Evolutionary conservation across 1,140 invertebrate species (phyloP), one percentile per base, ranked within the genome.

Genomic region (Metopolophium dirhodum): DNA sequence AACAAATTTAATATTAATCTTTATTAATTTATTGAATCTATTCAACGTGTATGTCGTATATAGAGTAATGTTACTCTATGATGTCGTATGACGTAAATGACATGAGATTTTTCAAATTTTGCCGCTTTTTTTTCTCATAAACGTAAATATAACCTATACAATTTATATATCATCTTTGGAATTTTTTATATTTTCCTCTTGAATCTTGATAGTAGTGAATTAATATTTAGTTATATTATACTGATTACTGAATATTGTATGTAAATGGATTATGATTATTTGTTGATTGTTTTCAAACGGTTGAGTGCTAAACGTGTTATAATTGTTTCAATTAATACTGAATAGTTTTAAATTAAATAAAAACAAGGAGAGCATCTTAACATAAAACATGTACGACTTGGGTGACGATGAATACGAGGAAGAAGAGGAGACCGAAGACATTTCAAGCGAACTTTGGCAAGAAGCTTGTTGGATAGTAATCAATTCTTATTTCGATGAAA

Each of bases 391-490:
- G 91, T 93, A 93, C 49, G 91, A 93, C 35, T 54, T 93, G 45
- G 91, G 91, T 22, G 91, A 93, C 1, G 91, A 93, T 57, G 91
- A 93, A 41, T 93, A 93, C n/a, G 91, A 96, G 95, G 97, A 97
- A 93, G 97, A 97, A 94, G 97, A 97, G 94, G 97, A 98, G 94
- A 96, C 96, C 26, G 97, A 98, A 95, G 98, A 99, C 95, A 99
- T 99, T 94, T 98, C 98, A 26, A 97, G 98, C 30, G 98, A 99
- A 95, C 95, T 99, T 93, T 99, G 99, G 99, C 98, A 99, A 96
- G 99, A 99, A 96, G 99, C 99, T n/a, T 99, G 99, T 95, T 99
- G 99, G 99, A 99, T 99, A 95, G 99, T 99, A 83, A 99, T 99
- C 94, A 99, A 99, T 95, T 98, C 99, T 7, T 99, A 99, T 95